Evolutionary conservation across 2,888 invertebrate species (phyloP), one percentile per base, ranked within the genome.

Genomic region (Drosophila pullipes): DNA sequence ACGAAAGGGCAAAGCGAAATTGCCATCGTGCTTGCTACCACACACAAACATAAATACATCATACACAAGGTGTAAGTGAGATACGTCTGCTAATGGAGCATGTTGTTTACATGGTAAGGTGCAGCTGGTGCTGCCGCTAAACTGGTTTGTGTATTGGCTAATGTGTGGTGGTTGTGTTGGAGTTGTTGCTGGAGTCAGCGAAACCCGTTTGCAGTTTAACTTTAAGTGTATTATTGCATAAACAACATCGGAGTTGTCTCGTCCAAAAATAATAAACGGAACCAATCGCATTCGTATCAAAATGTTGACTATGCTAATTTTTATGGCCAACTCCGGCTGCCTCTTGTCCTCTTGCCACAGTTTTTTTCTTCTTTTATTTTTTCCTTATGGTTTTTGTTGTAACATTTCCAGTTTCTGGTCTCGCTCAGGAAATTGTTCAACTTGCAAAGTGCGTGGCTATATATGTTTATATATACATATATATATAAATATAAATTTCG

Each of bases 1-100:
- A 64, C 74, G 88, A 91, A 91, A 91, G 91, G 85, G 82, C 88
- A 89, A 47, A 85, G 76, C 74, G 85, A 89, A 86, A 85, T 67
- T 59, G 68, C 22, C 54, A 18, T 60, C 47, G 22, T 52, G 30
- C 37, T 62, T 33, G 11, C 39, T 5, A 9, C 9, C 41, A 39
- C 57, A 55, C 33, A 37, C 18, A 55, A 16, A 22, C 16, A 55
- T 13, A n/a, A 4, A 37, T 10, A 28, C 35, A 25, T 10, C 16
- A 55, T 28, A 39, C 16, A 18, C 4, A 31, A 41, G 62, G 69
- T 77, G 62, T 49, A 59, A 67, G 47, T 68, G 60, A 53, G 22
- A 65, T 55, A 49, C 66, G 67, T 57, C 63, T 53, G 66, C 74
- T 74, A 71, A 80, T 80, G 77, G 70, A 63, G 61, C 78, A 74